A percentile compares a stretch with the other conserved stretches of the same genome.
Evolutionary conservation across 2,888 invertebrate genomes (phyloP).

Genomic region (Melitaea athalia): DNA sequence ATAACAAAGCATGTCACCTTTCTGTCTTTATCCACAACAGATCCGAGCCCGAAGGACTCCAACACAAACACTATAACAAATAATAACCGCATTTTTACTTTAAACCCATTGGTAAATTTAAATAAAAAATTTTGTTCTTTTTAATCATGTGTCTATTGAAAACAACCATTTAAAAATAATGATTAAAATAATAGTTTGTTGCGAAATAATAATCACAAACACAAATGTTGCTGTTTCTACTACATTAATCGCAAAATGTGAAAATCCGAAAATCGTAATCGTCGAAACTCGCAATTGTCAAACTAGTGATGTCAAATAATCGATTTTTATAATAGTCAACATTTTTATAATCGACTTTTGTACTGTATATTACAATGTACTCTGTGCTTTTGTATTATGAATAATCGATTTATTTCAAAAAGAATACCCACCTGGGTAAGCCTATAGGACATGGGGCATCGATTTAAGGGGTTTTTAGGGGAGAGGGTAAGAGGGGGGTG

Average conservation of each 20-base stretch:
- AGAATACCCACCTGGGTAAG: too few species aligned
- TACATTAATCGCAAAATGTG: too few species aligned
- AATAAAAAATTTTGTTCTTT: conserved; percentile 25
- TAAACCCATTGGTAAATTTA: conserved; percentile 5
- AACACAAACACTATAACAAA: conserved; percentile 60
- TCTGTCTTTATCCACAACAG: conserved; percentile 61
- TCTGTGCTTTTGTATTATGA: too few species aligned
- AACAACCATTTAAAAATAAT: conserved; percentile 9
- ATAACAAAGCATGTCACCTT: conserved; percentile 61
- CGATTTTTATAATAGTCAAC: too few species aligned
- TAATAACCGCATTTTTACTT: conserved; percentile 58
- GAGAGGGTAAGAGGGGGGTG: too few species aligned
- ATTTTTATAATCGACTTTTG: too few species aligned
- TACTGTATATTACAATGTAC: too few species aligned
- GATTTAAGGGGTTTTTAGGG: too few species aligned
- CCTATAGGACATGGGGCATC: too few species aligned
- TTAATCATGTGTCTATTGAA: conserved; percentile 9
- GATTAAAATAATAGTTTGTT: conserved; percentile 11
- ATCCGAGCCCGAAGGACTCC: conserved; percentile 59
- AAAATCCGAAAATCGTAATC: not conserved
- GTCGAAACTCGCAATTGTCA: not conserved
- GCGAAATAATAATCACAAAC: conserved; percentile 24
- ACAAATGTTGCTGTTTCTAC: too few species aligned
- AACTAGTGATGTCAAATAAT: too few species aligned
- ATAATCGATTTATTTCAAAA: too few species aligned